Base-by-base conservation (phyloP, 2,797 vertebrate species). In the Tamandua tetradactyla region DNA sequence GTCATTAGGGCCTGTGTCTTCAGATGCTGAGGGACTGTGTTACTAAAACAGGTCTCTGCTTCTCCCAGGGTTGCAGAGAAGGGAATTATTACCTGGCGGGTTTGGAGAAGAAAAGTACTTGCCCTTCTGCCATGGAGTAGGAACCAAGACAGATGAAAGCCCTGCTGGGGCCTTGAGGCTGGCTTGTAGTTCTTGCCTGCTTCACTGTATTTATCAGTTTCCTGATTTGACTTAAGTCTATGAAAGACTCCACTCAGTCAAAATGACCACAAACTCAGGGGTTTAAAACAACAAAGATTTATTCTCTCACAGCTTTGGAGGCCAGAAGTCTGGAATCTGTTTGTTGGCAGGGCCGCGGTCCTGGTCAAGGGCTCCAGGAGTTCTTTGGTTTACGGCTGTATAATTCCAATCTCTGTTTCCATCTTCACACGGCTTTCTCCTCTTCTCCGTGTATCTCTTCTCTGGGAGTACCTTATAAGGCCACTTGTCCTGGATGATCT, bases 41-140 rank as follows among this genome's bases (percentile, higher is more conserved):
- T 83, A 57, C 55, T 66, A 72, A 93, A 72, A 59, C n/a, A 72
- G 27, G 30, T 47, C 74, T 91, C 92, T 89, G 68, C 47, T 42
- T 85, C 82, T 55, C 55, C 35, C 23, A 71, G 27, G 12, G 32
- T 30, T 30, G 23, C 72, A 71, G 87, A 93, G 82, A 32, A 81
- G 32, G 40, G 52, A 91, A 44, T 47, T 81, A n/a, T 64, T 89
- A 1, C 5, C 59, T 85, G 20, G 62, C 62, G 20, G 59, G 27
- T 40, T 32, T 52, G 85, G 32, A 79, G 13, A n/a, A 40, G 13
- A 32, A 86, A 74, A 76, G n/a, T 18, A 12, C 42, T 69, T 9
- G 69, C 20, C 61, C 35, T 49, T 18, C 40, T 62, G 27, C 18
- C 27, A 30, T 4, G 5, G 49, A 40, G 59, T 42, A 1, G 44